A percentile compares a stretch with the other conserved stretches of the same genome.
These are phyloP conservation scores for Rhipidura dahli DNA, from an alignment of 2,113 vertebrate species.

Conservation along the genomic window DNA sequence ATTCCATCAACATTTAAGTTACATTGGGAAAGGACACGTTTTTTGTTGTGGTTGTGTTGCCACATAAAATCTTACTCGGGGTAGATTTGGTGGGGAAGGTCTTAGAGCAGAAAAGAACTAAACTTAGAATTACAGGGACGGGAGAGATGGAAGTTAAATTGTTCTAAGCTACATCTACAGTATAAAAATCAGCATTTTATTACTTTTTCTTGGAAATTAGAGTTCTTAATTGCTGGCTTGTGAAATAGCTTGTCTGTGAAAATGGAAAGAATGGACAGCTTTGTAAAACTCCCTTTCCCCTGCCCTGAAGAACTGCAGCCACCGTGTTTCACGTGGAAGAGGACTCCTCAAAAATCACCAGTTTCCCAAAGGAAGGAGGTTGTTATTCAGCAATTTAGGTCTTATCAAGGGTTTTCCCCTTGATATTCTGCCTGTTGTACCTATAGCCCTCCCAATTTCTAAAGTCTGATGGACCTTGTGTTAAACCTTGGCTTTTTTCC, in stretches of 20 bases:
- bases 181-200: background rate
- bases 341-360: background rate
- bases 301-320: background rate
- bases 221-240: background rate
- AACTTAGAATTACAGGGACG: background rate
- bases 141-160: background rate
- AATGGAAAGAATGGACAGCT: background rate
- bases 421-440: background rate
- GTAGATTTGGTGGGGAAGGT: background rate
- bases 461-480: background rate
- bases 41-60: background rate
- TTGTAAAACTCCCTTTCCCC: background rate
- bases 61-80: background rate
- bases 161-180: background rate
- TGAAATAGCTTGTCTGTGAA: background rate
- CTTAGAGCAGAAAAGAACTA: background rate
- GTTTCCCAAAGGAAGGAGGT: background rate
- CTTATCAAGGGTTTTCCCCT: background rate
- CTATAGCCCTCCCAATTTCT: background rate
- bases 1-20: slow-evolving; percentile 55
- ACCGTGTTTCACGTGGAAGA: background rate
- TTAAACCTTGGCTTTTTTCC: background rate
- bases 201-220: background rate
- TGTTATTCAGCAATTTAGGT: background rate
- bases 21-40: background rate